These are phyloP conservation scores for Rhizomys pruinosus DNA, from an alignment of 2,113 vertebrate genomes.

Conservation along the genomic window DNA sequence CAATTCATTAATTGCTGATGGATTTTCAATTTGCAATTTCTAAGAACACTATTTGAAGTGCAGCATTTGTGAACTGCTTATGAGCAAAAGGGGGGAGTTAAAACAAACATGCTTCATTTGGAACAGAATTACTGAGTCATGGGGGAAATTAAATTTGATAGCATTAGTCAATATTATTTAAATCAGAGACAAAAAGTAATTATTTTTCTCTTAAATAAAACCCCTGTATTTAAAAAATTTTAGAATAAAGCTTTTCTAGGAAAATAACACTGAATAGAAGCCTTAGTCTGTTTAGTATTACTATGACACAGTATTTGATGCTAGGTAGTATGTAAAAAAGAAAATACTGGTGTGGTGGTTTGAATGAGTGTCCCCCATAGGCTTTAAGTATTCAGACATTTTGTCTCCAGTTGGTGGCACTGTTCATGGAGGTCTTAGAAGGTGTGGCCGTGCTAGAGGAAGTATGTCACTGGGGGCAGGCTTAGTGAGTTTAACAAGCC, in stretches of 20 bases:
- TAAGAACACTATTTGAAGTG: background rate
- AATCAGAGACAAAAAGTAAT: constrained; percentile 20
- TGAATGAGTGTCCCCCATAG: no score
- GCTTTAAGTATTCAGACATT: no score
- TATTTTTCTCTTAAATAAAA: constrained; percentile 48
- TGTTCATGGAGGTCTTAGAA: no score
- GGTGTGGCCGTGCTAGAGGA: no score
- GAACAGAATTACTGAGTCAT: constrained; percentile 12
- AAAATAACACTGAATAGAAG: background rate
- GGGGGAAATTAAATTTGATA: background rate
- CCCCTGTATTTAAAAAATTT: background rate
- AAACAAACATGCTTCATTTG: constrained; percentile 27
- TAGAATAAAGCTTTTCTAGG: constrained; percentile 3
- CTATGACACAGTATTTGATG: background rate
- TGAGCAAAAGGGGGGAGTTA: background rate
- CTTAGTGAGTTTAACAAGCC: no score
- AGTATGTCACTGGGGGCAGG: no score
- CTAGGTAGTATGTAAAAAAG: background rate
- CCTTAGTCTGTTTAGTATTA: background rate
- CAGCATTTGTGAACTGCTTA: background rate
- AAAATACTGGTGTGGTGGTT: no score
- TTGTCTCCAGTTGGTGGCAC: no score
- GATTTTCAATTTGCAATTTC: constrained; percentile 7
- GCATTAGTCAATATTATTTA: background rate
- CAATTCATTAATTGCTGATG: background rate